A percentile compares a stretch with the other conserved stretches of the same genome.
phyloP scores from a whole-genome alignment of 2,888 invertebrate species.

The Stratiomys singularior region DNA sequence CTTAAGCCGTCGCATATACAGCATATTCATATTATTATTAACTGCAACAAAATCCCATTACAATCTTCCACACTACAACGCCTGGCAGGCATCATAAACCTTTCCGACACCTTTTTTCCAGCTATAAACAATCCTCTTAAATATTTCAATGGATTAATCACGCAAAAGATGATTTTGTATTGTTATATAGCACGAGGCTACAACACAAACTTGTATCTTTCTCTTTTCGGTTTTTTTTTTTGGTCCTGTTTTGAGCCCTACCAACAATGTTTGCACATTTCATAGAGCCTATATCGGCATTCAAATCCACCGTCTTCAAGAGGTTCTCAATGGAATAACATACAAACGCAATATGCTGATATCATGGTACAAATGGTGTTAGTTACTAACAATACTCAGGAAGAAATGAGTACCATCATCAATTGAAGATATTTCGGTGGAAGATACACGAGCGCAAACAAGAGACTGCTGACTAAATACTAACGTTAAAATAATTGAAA shows the following conservation, averaged over 20 bases:
- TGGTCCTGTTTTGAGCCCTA: not conserved
- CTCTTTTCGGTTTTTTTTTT: not conserved
- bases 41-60: conserved; percentile 39
- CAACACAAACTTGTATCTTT: not conserved
- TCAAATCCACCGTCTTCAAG: no score
- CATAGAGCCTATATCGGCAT: not conserved
- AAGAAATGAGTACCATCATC: not conserved
- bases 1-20: conserved; percentile 13
- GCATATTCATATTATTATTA: not conserved
- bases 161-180: not conserved
- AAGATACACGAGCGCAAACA: not conserved
- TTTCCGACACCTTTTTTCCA: conserved; percentile 42
- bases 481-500: conserved; percentile 38
- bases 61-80: conserved; percentile 26
- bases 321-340: no score
- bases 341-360: no score
- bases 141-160: not conserved
- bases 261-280: not conserved
- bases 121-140: conserved; percentile 39
- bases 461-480: conserved; percentile 29
- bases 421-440: conserved; percentile 14
- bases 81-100: conserved; percentile 41
- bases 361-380: no score
- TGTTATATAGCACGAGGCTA: conserved; percentile 17
- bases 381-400: not conserved